Percentiles rank a stretch among this genome's conserved stretches.
Conservation (phyloP, 2,888 invertebrate species). For the Pinctada fucata region DNA sequence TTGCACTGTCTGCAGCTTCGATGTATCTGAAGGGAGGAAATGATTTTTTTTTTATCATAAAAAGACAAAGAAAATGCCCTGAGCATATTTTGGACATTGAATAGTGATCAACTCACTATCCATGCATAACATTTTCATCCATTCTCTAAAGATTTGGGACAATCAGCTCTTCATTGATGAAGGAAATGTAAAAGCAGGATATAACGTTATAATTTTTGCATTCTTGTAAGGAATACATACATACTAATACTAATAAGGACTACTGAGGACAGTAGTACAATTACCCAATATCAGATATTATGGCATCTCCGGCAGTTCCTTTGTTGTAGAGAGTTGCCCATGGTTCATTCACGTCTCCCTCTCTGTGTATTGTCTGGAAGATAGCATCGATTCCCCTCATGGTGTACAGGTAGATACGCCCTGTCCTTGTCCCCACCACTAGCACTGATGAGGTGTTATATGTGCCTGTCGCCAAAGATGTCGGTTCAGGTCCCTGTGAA, state of each 20-base stretch:
- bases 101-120: no score
- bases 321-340: conserved; percentile 28
- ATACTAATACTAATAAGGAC: no score
- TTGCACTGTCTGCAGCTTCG: conserved; percentile 2
- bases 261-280: neutral
- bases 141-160: no score
- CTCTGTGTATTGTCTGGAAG: conserved; percentile 26
- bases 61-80: neutral
- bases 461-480: conserved; percentile 18
- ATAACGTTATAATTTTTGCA: no score
- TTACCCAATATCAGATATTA: conserved; percentile 32
- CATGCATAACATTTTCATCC: no score
- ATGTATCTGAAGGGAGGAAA: conserved; percentile 19
- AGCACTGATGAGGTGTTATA: conserved; percentile 15
- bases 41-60: neutral
- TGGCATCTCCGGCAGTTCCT: conserved; percentile 20
- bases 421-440: conserved; percentile 25
- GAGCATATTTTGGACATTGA: neutral
- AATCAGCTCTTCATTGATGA: no score
- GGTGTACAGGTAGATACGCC: conserved; percentile 19
- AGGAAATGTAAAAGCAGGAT: no score
- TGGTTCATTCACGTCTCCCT: conserved; percentile 16
- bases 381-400: conserved; percentile 11
- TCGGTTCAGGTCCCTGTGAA: conserved; percentile 28
- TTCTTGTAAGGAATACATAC: no score